Conservation (phyloP, 2,113 vertebrate genomes). For the Cariama cristata region DNA sequence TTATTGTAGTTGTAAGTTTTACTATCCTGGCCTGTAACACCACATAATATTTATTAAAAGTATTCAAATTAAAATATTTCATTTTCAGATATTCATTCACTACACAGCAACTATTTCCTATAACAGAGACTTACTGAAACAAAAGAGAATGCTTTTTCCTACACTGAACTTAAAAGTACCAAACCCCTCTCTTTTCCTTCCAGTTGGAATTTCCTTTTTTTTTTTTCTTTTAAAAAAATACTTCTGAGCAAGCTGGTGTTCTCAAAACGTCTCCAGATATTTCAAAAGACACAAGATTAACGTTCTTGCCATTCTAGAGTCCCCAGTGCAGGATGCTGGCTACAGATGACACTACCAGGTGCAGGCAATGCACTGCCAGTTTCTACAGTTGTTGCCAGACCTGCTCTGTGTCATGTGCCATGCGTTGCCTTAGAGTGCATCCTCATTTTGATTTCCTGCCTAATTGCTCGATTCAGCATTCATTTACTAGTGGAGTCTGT, state of each 20-base stretch:
- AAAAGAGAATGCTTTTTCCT: not conserved
- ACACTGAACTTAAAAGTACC: not conserved
- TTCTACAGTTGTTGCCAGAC: conserved; percentile 2
- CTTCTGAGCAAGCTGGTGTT: not conserved
- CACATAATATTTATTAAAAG: not conserved
- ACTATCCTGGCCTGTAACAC: not conserved
- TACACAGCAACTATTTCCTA: not conserved
- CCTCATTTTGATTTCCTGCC: conserved; percentile 25
- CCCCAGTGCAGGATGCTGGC: not conserved
- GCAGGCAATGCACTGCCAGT: conserved; percentile 2
- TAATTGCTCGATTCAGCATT: conserved; percentile 5
- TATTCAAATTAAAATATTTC: not conserved
- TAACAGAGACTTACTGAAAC: not conserved
- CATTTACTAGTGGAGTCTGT: not conserved
- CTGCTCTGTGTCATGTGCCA: not conserved
- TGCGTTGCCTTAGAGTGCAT: not conserved
- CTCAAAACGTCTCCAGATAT: not conserved
- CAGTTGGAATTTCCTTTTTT: not conserved
- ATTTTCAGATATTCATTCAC: not conserved
- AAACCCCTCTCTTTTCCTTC: not conserved
- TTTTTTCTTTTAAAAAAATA: not conserved
- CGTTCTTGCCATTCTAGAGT: not conserved
- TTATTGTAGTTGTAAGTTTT: not conserved
- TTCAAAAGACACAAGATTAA: not conserved
- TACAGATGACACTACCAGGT: not conserved